phyloP scores from a whole-genome alignment of 2,797 vertebrate species.

The Xenopus petersii region DNA sequence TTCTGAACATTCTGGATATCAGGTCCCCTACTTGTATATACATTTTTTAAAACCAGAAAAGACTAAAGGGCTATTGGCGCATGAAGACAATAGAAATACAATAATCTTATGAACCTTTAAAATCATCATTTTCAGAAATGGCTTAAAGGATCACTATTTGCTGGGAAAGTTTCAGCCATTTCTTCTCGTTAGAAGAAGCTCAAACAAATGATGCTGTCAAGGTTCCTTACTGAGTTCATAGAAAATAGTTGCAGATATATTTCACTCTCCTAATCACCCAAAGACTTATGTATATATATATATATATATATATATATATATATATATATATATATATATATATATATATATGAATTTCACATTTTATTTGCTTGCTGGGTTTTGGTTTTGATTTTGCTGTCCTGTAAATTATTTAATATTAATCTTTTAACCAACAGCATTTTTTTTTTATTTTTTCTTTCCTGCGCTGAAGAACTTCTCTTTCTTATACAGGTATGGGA shows the following conservation, averaged over 20 bases:
- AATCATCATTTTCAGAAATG: constrained; percentile 61
- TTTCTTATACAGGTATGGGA: too few relatives aligned
- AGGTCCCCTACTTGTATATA: too few relatives aligned
- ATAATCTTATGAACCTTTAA: constrained; percentile 58
- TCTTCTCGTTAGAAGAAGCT: constrained; percentile 63
- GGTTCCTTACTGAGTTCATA: constrained; percentile 62
- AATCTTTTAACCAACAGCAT: constrained; percentile 50
- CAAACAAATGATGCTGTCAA: constrained; percentile 59
- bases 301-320: too few relatives aligned
- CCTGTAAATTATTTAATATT: constrained; percentile 59
- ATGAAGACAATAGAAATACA: constrained; percentile 56
- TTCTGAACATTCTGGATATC: too few relatives aligned
- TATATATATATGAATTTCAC: constrained; percentile 19
- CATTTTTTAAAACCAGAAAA: too few relatives aligned
- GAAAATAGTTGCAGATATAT: constrained; percentile 61
- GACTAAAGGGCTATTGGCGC: background rate
- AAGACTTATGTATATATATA: constrained; percentile 10
- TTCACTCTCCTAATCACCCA: constrained; percentile 45
- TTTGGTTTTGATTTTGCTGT: constrained; percentile 56
- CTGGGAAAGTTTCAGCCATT: constrained; percentile 65
- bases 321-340: too few relatives aligned
- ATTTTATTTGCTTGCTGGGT: constrained; percentile 44
- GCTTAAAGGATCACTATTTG: constrained; percentile 63
- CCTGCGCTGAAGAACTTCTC: too few relatives aligned
- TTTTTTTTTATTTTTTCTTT: background rate